Percentiles rank a stretch among this genome's conserved stretches.
Evolutionary conservation across 2,797 vertebrate species (phyloP).

Genomic region (Anguilla obscura): DNA sequence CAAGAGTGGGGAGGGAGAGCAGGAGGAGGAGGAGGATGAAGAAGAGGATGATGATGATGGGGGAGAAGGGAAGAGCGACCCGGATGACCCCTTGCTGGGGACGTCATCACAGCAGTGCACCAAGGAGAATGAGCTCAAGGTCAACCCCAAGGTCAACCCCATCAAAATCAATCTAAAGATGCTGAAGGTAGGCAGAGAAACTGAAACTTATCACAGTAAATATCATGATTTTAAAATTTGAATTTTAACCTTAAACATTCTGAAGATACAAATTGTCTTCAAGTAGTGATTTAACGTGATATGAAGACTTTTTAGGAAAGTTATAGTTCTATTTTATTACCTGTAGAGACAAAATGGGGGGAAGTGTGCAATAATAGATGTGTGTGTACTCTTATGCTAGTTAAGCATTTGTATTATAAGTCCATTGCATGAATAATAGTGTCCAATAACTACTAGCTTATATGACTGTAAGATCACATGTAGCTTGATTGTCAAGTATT

Average conservation of each 20-base stretch:
- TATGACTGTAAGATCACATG: neutral
- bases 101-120: constrained; percentile 71
- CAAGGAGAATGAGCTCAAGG: constrained; percentile 59
- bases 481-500: neutral
- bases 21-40: constrained; percentile 56
- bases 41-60: constrained; percentile 35
- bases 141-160: constrained; percentile 80
- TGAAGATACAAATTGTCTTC: neutral
- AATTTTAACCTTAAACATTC: neutral
- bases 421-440: neutral
- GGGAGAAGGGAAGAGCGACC: constrained; percentile 55
- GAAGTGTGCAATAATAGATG: no score
- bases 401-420: neutral
- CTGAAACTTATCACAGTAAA: neutral
- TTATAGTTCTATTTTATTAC: neutral
- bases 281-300: neutral
- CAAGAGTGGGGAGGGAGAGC: constrained; percentile 56
- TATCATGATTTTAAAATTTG: neutral
- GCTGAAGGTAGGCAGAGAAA: constrained; percentile 78
- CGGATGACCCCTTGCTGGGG: constrained; percentile 69
- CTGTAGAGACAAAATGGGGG: no score
- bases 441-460: neutral
- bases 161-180: constrained; percentile 93
- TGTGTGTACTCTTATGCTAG: no score
- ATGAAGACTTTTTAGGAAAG: neutral